Evolutionary conservation across 2,113 vertebrate genomes (phyloP).

Genomic region (Tychaedon coryphoeus): DNA sequence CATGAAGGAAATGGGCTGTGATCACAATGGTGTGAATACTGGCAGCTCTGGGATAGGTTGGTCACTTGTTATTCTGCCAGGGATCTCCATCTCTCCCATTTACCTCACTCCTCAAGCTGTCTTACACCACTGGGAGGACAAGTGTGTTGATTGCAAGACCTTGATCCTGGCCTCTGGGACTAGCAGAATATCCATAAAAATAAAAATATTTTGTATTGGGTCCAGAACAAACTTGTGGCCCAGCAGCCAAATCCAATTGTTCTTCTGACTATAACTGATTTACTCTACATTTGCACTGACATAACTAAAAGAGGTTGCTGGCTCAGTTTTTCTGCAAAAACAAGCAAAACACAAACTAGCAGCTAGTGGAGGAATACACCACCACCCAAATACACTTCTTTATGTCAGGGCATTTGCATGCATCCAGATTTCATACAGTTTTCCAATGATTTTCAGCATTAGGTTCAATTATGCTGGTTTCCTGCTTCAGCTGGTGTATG

Average conservation of each 20-base stretch:
- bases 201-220: background rate
- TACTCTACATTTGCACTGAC: slow-evolving; percentile 20
- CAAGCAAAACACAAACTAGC: slow-evolving; percentile 8
- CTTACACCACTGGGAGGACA: background rate
- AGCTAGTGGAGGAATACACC: slow-evolving; percentile 1
- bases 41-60: background rate
- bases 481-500: background rate
- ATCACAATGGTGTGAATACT: rapidly evolving
- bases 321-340: slow-evolving; percentile 33
- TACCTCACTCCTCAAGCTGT: background rate
- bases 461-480: background rate
- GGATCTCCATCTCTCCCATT: background rate
- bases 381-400: background rate
- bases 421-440: background rate
- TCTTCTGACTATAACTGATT: slow-evolving; percentile 12
- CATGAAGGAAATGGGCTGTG: rapidly evolving
- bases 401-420: background rate
- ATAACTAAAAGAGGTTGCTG: slow-evolving; percentile 18
- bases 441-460: background rate
- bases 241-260: background rate
- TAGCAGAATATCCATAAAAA: background rate
- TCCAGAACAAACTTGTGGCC: background rate
- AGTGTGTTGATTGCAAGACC: background rate
- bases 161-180: background rate
- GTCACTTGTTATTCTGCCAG: background rate